Percentiles rank a stretch among this genome's conserved stretches.
Conservation (phyloP, 2,888 invertebrate genomes). For the Drosophila birchii region DNA sequence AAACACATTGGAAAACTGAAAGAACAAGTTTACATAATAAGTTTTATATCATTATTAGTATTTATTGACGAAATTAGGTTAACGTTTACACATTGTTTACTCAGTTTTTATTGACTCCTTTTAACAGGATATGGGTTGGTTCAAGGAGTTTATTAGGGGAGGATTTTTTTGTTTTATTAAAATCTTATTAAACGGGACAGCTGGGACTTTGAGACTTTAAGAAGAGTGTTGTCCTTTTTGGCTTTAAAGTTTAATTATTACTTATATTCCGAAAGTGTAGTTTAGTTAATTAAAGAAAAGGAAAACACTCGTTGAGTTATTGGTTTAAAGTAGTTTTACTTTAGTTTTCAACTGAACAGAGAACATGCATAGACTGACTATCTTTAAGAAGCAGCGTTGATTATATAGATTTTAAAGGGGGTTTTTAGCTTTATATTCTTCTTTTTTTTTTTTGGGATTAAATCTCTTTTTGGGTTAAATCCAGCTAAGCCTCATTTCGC, state of each 20-base stretch:
- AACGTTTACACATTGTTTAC: constrained; percentile 46
- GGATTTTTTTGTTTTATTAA: constrained; percentile 21
- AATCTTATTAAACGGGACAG: constrained; percentile 28
- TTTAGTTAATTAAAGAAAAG: constrained; percentile 4
- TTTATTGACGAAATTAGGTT: constrained; percentile 37
- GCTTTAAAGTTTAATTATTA: not conserved
- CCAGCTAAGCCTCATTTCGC: constrained; percentile 84
- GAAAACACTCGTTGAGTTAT: constrained; percentile 39
- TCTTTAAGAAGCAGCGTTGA: constrained; percentile 61
- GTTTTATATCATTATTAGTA: constrained; percentile 53
- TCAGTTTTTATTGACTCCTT: constrained; percentile 41
- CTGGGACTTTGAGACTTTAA: constrained; percentile 44
- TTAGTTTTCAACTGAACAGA: constrained; percentile 51
- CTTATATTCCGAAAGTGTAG: too few species aligned
- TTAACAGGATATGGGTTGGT: constrained; percentile 23
- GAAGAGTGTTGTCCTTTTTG: constrained; percentile 47
- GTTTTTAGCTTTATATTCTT: constrained; percentile 32
- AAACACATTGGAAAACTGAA: constrained; percentile 67
- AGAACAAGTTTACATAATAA: constrained; percentile 58
- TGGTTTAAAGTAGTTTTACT: constrained; percentile 43
- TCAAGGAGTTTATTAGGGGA: constrained; percentile 43
- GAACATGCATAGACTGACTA: constrained; percentile 71
- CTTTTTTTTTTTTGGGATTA: constrained; percentile 24
- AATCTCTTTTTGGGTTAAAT: constrained; percentile 61
- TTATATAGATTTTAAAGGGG: constrained; percentile 44